These are phyloP conservation scores for Corvus hawaiiensis DNA, from an alignment of 2,113 vertebrate species.

Conservation along the genomic window DNA sequence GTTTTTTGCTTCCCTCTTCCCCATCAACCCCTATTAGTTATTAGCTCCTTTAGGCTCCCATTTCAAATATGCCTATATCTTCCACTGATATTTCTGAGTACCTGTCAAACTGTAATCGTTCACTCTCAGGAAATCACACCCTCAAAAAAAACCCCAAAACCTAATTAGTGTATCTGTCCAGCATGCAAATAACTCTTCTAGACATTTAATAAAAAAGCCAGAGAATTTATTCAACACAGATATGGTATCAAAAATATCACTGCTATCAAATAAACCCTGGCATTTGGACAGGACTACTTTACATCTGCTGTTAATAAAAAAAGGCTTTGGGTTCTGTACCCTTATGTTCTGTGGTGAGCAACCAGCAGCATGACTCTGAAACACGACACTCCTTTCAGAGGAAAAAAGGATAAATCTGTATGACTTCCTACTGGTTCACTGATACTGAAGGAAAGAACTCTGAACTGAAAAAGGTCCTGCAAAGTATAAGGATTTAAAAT, in stretches of 20 bases:
- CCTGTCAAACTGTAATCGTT: background rate
- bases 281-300: constrained; percentile 55
- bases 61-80: background rate
- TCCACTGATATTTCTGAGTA: background rate
- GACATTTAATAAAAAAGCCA: background rate
- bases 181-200: background rate
- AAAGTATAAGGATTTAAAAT: constrained; percentile 3
- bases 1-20: background rate
- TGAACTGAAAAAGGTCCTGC: background rate
- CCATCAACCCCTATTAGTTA: background rate
- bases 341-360: background rate
- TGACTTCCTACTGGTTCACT: background rate
- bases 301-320: constrained; percentile 65
- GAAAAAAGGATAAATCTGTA: background rate
- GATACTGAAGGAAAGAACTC: constrained; percentile 6
- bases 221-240: background rate
- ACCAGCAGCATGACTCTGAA: background rate
- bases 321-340: constrained; percentile 33
- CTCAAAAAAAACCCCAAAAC: background rate
- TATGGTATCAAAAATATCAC: constrained; percentile 43
- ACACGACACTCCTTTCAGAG: background rate
- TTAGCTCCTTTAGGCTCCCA: background rate
- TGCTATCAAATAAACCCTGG: constrained; percentile 49
- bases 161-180: background rate
- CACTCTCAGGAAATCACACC: background rate